These are phyloP conservation scores for Machaerirhynchus nigripectus DNA, from an alignment of 2,113 vertebrate genomes.

Conservation along the genomic window DNA sequence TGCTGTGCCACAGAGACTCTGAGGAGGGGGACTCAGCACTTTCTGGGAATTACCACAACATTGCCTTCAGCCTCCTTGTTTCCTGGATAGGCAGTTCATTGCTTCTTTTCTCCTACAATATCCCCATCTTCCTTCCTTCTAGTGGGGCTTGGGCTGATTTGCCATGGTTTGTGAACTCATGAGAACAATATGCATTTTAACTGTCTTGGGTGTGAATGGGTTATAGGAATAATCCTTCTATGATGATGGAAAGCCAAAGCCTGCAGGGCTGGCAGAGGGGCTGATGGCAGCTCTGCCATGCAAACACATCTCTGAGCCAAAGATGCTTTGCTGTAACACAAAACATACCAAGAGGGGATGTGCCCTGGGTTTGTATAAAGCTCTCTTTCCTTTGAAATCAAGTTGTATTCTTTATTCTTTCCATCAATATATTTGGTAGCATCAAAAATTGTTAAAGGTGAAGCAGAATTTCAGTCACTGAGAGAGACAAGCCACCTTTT, in stretches of 20 bases:
- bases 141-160: background rate
- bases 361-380: background rate
- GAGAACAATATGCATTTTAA: background rate
- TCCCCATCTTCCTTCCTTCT: background rate
- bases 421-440: background rate
- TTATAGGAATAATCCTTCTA: background rate
- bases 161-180: background rate
- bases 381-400: background rate
- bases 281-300: background rate
- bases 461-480: background rate
- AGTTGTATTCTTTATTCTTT: background rate
- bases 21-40: no score
- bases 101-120: background rate
- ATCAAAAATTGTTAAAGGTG: background rate
- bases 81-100: background rate
- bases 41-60: background rate
- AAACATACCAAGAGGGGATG: background rate
- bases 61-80: background rate
- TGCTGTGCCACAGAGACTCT: background rate
- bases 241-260: background rate
- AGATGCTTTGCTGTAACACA: background rate
- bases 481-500: background rate
- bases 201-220: background rate
- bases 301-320: background rate
- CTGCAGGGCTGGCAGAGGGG: background rate